Conservation (phyloP, 2,888 invertebrate genomes). For the Xestia sexstrigata region DNA sequence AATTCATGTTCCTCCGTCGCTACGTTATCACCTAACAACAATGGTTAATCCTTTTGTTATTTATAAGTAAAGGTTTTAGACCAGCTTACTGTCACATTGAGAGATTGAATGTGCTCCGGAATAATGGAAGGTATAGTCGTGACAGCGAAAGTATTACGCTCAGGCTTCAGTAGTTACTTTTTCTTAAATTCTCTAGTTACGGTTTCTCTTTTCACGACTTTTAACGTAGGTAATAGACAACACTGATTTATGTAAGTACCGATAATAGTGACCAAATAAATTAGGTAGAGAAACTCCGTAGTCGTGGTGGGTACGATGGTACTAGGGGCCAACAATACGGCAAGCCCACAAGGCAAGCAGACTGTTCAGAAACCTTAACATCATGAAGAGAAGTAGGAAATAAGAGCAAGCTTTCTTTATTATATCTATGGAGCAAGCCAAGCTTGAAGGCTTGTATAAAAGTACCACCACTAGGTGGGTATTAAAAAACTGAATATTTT, state of each 20-base stretch:
- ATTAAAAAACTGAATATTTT: too few species aligned
- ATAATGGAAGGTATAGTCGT: conserved; percentile 30
- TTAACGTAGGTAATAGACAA: too few species aligned
- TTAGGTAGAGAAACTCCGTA: not conserved
- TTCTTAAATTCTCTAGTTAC: conserved; percentile 6
- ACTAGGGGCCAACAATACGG: too few species aligned
- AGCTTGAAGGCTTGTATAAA: too few species aligned
- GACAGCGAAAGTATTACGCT: conserved; percentile 25
- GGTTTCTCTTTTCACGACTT: conserved; percentile 16
- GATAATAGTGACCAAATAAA: not conserved
- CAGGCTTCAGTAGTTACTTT: not conserved
- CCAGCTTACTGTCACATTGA: conserved; percentile 34
- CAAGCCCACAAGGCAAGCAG: too few species aligned
- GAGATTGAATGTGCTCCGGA: conserved; percentile 28
- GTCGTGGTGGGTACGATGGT: not conserved
- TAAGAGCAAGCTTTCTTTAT: too few species aligned
- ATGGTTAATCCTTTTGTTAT: conserved; percentile 56
- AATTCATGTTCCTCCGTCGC: conserved; percentile 45
- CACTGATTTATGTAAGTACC: not conserved
- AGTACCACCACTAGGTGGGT: too few species aligned
- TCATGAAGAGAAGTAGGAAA: too few species aligned
- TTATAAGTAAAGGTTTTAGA: conserved; percentile 40
- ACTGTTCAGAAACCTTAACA: too few species aligned
- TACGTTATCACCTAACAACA: conserved; percentile 53
- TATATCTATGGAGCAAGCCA: too few species aligned